These are phyloP conservation scores for Dasyurus viverrinus DNA, from an alignment of 2,113 vertebrate species.

Conservation along the genomic window DNA sequence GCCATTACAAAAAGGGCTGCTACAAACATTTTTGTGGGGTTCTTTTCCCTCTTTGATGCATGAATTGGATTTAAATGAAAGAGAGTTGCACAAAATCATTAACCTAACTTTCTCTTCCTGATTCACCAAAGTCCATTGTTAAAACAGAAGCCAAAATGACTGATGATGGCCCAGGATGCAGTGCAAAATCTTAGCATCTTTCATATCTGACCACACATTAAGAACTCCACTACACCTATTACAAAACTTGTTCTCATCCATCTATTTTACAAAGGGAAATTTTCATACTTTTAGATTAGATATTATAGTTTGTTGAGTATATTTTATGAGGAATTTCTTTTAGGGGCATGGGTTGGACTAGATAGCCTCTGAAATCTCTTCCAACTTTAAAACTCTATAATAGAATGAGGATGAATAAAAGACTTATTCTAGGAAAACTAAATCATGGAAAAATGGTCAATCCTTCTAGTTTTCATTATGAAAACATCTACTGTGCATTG, in stretches of 20 bases:
- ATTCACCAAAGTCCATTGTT: background rate
- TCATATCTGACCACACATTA: too few relatives aligned
- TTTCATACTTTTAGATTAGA: too few relatives aligned
- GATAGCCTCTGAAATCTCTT: background rate
- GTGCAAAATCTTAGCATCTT: too few relatives aligned
- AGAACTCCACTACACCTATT: too few relatives aligned
- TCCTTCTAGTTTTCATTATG: background rate
- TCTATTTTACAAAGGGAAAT: too few relatives aligned
- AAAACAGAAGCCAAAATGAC: too few relatives aligned
- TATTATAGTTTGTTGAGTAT: background rate
- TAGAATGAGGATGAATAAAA: background rate
- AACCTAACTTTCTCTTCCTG: background rate
- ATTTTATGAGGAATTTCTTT: background rate
- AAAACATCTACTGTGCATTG: background rate
- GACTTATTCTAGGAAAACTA: background rate
- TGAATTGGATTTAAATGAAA: background rate
- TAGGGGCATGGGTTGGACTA: background rate
- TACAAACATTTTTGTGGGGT: too few relatives aligned
- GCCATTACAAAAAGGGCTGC: too few relatives aligned
- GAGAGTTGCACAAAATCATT: too few relatives aligned
- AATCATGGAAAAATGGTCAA: background rate
- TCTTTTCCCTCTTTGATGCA: too few relatives aligned
- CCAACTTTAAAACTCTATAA: background rate
- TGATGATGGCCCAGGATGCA: too few relatives aligned
- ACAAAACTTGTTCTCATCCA: too few relatives aligned